Conservation (phyloP, 2,113 vertebrate species). For the Dasypus novemcinctus region DNA sequence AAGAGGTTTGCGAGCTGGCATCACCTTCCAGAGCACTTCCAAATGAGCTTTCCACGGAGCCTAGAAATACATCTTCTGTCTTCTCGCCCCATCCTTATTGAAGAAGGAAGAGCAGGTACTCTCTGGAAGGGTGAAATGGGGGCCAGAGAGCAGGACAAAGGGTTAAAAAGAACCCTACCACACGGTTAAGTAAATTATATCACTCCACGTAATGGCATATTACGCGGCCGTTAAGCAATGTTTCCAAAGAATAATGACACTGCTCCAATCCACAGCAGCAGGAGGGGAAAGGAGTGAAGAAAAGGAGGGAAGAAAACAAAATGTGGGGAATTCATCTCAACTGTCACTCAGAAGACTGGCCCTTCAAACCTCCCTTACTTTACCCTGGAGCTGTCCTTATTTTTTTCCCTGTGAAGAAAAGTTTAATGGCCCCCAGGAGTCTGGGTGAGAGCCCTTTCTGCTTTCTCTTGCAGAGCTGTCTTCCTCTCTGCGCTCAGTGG, state of each 20-base stretch:
- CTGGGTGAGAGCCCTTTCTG: neutral
- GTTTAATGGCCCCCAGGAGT: neutral
- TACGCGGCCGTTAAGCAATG: constrained; percentile 47
- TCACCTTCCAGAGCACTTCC: neutral
- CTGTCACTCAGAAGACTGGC: neutral
- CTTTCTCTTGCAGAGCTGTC: neutral
- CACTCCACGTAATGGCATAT: constrained; percentile 41
- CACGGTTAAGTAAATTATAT: constrained; percentile 37
- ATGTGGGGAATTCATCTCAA: neutral
- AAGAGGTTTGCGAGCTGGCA: neutral
- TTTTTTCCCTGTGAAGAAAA: neutral
- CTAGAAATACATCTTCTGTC: neutral
- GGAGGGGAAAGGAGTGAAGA: neutral
- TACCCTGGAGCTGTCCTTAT: neutral
- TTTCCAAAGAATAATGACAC: constrained; percentile 51
- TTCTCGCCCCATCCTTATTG: neutral
- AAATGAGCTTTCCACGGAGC: neutral
- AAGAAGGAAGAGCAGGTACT: neutral
- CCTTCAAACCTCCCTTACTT: neutral
- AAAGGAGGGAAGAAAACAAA: neutral
- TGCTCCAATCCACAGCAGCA: neutral
- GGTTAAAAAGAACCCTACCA: neutral
- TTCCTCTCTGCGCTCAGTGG: neutral
- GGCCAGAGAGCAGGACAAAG: neutral
- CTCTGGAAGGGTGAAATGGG: neutral